These are phyloP conservation scores for Henricia sp. DNA, from an alignment of 53 echinoderm and acorn worm species.

Conservation along the genomic window DNA sequence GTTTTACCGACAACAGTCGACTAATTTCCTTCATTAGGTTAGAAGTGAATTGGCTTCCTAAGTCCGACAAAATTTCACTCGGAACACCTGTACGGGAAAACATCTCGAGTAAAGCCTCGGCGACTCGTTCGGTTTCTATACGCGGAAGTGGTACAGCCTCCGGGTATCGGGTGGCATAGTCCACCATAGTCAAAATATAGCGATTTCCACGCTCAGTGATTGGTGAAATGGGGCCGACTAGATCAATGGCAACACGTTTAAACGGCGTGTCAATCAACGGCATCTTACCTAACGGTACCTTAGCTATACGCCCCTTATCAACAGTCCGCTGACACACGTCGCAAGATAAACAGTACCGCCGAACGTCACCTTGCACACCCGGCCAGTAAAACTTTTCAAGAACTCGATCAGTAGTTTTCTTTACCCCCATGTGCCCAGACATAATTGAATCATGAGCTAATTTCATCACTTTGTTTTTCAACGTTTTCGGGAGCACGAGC, in stretches of 20 bases:
- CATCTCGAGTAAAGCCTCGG: too few relatives aligned
- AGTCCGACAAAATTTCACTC: too few relatives aligned
- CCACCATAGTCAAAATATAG: too few relatives aligned
- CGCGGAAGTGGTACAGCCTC: too few relatives aligned
- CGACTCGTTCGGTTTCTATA: too few relatives aligned
- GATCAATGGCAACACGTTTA: slow-evolving; percentile 34
- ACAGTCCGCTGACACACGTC: slow-evolving; percentile 65
- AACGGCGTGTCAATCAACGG: slow-evolving; percentile 42
- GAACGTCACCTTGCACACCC: slow-evolving; percentile 26
- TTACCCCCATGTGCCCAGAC: too few relatives aligned
- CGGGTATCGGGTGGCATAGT: too few relatives aligned
- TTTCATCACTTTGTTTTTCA: too few relatives aligned
- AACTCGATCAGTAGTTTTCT: slow-evolving; percentile 46
- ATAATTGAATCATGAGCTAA: too few relatives aligned
- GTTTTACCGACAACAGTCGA: slow-evolving; percentile 32
- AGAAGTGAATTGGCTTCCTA: slow-evolving; percentile 42
- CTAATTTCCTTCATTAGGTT: slow-evolving; percentile 53
- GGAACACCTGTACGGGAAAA: too few relatives aligned
- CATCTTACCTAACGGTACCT: slow-evolving; percentile 38
- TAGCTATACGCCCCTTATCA: slow-evolving; percentile 34
- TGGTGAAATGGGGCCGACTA: slow-evolving; percentile 42
- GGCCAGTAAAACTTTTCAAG: slow-evolving; percentile 39
- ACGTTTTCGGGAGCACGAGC: too few relatives aligned
- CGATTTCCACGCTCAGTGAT: too few relatives aligned
- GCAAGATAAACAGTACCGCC: slow-evolving; percentile 45